Conservation (phyloP, 2,888 invertebrate genomes). For the Holacanthella duospinosa region DNA sequence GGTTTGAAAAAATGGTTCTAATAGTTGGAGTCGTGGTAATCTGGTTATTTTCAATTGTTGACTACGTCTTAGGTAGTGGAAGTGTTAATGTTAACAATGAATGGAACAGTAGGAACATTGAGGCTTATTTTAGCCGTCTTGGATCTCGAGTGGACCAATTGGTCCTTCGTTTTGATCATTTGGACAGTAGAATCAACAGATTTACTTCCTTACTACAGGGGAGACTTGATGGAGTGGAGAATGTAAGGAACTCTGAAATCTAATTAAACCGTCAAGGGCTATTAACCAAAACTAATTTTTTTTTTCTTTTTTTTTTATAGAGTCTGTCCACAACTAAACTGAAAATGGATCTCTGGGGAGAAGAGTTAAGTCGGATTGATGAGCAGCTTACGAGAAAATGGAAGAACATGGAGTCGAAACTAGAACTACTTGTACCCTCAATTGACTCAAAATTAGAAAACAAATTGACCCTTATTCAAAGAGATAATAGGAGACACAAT, state of each 20-base stretch:
- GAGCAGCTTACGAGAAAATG: conserved; percentile 32
- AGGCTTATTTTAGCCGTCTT: conserved; percentile 3
- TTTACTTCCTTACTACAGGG: conserved; percentile 40
- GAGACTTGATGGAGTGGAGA: conserved; percentile 34
- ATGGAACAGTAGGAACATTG: not conserved
- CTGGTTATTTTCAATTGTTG: not conserved
- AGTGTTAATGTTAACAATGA: not conserved
- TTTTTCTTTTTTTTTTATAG: conserved; percentile 12
- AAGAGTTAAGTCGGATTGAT: conserved; percentile 31
- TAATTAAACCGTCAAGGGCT: not conserved
- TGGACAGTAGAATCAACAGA: conserved; percentile 43
- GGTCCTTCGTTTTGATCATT: conserved; percentile 43
- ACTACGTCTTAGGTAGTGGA: not conserved
- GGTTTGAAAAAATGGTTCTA: not conserved
- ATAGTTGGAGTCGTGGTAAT: not conserved
- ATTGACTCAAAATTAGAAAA: conserved; percentile 31
- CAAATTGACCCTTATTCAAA: conserved; percentile 28
- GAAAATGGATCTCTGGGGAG: conserved; percentile 31
- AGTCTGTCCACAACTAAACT: conserved; percentile 28
- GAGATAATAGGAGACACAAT: conserved; percentile 33
- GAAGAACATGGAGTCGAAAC: conserved; percentile 33
- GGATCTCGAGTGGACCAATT: conserved; percentile 40
- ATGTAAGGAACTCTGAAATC: conserved; percentile 17
- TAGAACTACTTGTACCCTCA: conserved; percentile 23
- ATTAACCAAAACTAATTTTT: not conserved